These are phyloP conservation scores for Simalia tracyae DNA, from an alignment of 2,797 vertebrate genomes.

Conservation along the genomic window DNA sequence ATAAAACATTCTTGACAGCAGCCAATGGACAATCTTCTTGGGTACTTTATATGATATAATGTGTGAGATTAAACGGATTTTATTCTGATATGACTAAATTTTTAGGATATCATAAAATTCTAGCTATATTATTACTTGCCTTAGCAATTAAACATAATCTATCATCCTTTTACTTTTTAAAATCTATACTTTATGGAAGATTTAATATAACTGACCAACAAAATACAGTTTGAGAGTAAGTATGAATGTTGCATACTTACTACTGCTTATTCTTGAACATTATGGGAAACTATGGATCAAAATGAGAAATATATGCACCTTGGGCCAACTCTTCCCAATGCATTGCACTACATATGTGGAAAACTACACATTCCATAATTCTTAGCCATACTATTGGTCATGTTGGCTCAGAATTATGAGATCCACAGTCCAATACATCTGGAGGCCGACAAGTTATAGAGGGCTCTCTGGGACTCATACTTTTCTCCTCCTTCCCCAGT, in stretches of 20 bases:
- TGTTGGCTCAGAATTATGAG: too few species aligned
- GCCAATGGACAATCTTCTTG: not conserved
- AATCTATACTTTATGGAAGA: not conserved
- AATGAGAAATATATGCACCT: not conserved
- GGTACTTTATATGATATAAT: not conserved
- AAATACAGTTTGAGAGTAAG: not conserved
- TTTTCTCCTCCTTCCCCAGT: not conserved
- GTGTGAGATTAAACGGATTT: not conserved
- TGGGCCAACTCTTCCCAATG: not conserved
- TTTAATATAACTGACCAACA: not conserved
- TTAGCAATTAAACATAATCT: not conserved
- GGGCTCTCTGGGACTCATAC: too few species aligned
- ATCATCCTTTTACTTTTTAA: not conserved
- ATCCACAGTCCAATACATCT: too few species aligned
- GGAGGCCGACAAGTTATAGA: too few species aligned
- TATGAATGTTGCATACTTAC: not conserved
- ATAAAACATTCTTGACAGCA: not conserved
- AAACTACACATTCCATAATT: too few species aligned
- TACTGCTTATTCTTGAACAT: not conserved
- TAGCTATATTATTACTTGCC: slow-evolving; percentile 23
- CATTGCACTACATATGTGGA: too few species aligned
- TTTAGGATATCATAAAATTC: slow-evolving; percentile 33
- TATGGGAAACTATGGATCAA: not conserved
- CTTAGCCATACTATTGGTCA: too few species aligned
- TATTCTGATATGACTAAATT: not conserved